A percentile compares a stretch with the other conserved stretches of the same genome.
Evolutionary conservation across 2,797 vertebrate genomes (phyloP).

Genomic region (Potorous gilbertii): DNA sequence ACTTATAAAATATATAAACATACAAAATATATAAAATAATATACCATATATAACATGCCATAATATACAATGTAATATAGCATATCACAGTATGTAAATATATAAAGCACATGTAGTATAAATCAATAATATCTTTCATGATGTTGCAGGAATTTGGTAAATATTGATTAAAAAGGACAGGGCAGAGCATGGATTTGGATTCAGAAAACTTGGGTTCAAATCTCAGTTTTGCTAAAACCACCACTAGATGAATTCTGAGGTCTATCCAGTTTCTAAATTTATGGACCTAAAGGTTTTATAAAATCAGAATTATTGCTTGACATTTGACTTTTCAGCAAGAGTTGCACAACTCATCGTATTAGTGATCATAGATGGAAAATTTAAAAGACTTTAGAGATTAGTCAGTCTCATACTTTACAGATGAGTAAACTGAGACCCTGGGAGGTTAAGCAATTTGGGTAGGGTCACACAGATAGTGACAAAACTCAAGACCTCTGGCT

Average conservation of each 20-base stretch:
- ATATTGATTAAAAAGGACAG: not conserved
- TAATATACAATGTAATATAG: not conserved
- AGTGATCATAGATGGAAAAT: not conserved
- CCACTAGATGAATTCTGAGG: not conserved
- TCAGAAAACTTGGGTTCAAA: not conserved
- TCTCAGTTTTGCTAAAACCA: not conserved
- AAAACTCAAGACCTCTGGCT: not conserved
- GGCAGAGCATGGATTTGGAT: not conserved
- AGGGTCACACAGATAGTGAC: not conserved
- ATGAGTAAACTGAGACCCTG: conserved; percentile 14
- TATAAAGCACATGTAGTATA: not conserved
- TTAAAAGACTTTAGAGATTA: not conserved
- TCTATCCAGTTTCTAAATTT: not conserved
- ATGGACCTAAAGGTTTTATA: not conserved
- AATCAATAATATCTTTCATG: not conserved
- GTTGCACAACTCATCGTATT: not conserved
- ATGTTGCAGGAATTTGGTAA: no score
- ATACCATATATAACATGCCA: not conserved
- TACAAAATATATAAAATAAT: not conserved
- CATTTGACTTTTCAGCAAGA: not conserved
- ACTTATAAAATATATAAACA: not conserved
- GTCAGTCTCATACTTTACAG: not conserved
- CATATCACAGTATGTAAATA: no score
- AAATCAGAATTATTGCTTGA: not conserved
- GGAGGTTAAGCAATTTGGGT: not conserved